phyloP scores from a whole-genome alignment of 2,797 vertebrate species.

The Hypotaenidia philippensis region DNA sequence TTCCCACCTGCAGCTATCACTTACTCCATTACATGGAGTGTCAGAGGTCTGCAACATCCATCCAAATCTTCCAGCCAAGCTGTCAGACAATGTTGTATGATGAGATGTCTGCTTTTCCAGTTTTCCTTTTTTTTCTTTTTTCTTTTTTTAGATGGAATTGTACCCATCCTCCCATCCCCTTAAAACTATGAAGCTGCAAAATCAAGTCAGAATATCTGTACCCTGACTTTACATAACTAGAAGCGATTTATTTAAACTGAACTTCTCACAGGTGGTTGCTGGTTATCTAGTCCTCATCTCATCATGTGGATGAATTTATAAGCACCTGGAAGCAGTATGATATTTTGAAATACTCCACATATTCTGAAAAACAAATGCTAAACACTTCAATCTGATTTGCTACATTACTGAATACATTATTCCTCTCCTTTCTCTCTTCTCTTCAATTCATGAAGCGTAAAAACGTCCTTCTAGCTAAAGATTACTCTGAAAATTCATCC shows the following conservation, averaged over 20 bases:
- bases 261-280: background rate
- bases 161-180: accelerated
- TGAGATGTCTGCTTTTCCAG: background rate
- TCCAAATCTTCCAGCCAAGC: background rate
- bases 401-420: background rate
- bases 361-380: background rate
- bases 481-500: background rate
- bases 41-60: background rate
- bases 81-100: background rate
- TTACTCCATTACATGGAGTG: background rate
- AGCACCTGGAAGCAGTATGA: background rate
- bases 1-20: background rate
- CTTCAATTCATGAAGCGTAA: background rate
- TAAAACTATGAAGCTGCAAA: background rate
- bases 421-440: background rate
- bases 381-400: background rate
- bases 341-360: background rate
- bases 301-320: background rate
- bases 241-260: background rate
- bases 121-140: background rate
- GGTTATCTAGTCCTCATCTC: background rate
- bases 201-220: background rate
- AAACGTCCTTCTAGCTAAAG: background rate
- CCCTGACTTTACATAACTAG: background rate
- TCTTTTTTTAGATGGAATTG: background rate